Evolutionary conservation across 1,140 invertebrate genomes (phyloP).

Genomic region (Chironomus tepperi): DNA sequence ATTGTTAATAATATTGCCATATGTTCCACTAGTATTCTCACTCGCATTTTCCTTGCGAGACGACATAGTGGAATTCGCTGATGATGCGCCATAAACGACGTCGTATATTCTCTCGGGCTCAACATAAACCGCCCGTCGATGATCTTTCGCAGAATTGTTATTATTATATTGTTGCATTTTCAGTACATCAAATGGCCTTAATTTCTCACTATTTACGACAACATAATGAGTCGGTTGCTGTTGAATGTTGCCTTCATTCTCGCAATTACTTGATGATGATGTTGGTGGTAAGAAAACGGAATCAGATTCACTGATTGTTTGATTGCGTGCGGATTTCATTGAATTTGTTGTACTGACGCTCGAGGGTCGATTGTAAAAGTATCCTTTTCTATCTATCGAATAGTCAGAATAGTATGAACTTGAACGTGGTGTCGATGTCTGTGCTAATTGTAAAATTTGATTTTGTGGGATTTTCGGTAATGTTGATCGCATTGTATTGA

Average conservation of each 20-base stretch:
- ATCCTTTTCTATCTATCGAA: background rate
- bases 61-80: background rate
- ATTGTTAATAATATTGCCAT: background rate
- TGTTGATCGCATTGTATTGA: slow-evolving; percentile 29
- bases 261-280: background rate
- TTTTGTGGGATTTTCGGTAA: slow-evolving; percentile 28
- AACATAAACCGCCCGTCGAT: background rate
- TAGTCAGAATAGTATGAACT: slow-evolving; percentile 22
- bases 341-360: background rate
- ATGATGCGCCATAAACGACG: background rate
- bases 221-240: slow-evolving; percentile 29
- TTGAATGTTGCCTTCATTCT: slow-evolving; percentile 20
- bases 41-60: background rate
- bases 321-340: background rate
- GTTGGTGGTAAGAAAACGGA: slow-evolving; percentile 20
- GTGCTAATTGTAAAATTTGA: slow-evolving; percentile 33
- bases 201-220: slow-evolving; percentile 34
- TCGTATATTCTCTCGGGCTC: background rate
- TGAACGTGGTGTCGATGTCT: slow-evolving; percentile 18
- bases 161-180: slow-evolving; percentile 11
- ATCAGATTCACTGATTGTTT: slow-evolving; percentile 25
- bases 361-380: background rate
- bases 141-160: background rate
- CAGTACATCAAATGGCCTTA: slow-evolving; percentile 29
- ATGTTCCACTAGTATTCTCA: slow-evolving; percentile 4